phyloP scores from a whole-genome alignment of 2,888 invertebrate species.

The Oligia latruncula region DNA sequence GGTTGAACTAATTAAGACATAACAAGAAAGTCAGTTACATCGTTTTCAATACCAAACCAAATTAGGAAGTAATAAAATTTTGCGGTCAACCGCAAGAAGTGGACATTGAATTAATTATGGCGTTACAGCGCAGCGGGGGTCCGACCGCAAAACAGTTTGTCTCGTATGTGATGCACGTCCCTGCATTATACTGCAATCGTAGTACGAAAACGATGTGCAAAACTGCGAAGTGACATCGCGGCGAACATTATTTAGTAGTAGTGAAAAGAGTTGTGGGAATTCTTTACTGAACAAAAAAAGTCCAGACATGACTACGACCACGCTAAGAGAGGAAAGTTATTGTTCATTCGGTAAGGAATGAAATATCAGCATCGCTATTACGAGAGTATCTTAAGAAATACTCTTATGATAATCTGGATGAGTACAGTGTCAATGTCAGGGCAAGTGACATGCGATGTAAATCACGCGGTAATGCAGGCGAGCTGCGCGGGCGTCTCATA shows the following conservation, averaged over 20 bases:
- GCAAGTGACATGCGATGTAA: constrained; percentile 58
- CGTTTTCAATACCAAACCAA: constrained; percentile 69
- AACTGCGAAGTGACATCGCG: constrained; percentile 63
- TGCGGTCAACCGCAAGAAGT: constrained; percentile 76
- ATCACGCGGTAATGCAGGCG: constrained; percentile 57
- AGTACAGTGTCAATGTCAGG: constrained; percentile 59
- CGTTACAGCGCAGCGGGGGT: constrained; percentile 69
- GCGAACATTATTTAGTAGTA: constrained; percentile 53
- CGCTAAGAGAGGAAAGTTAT: constrained; percentile 2
- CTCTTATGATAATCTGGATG: constrained; percentile 46
- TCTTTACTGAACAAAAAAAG: constrained; percentile 39
- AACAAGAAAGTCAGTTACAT: constrained; percentile 46
- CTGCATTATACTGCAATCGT: constrained; percentile 70
- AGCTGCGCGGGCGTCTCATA: constrained; percentile 71
- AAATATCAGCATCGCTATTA: constrained; percentile 30
- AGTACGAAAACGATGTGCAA: constrained; percentile 68
- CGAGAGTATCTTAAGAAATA: constrained; percentile 25
- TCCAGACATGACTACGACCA: constrained; percentile 12
- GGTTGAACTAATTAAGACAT: constrained; percentile 64
- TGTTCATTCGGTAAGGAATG: constrained; percentile 5
- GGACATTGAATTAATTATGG: constrained; percentile 79
- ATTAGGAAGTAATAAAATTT: constrained; percentile 74
- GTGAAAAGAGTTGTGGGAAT: constrained; percentile 59
- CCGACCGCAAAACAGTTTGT: constrained; percentile 72
- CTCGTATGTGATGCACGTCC: constrained; percentile 72